phyloP scores from a whole-genome alignment of 2,888 invertebrate species.

The Amblyjoppa proteus region DNA sequence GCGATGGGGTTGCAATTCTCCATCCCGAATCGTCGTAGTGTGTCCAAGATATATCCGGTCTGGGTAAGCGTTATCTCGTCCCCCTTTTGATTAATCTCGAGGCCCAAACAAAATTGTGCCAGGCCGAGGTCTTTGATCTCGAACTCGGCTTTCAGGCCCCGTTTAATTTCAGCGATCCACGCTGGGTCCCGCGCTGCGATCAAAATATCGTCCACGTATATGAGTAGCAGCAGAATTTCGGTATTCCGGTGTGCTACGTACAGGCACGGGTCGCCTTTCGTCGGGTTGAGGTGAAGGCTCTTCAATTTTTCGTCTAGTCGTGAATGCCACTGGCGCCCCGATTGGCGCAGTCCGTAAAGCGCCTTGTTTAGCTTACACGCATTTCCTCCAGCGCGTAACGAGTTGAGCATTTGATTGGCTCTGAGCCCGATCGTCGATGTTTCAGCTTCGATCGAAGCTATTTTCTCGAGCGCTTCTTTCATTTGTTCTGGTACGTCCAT shows the following conservation, averaged over 20 bases:
- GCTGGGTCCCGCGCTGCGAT: constrained; percentile 45
- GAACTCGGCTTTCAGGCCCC: constrained; percentile 17
- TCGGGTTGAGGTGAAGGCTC: no score
- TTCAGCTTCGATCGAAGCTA: no score
- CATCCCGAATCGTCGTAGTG: constrained; percentile 5
- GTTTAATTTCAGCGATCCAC: constrained; percentile 47
- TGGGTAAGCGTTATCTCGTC: constrained; percentile 15
- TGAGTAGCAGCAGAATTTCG: not conserved
- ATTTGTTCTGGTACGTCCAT: no score
- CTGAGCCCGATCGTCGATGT: no score
- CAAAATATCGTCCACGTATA: constrained; percentile 55
- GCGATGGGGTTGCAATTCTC: not conserved
- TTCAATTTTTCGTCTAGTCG: not conserved
- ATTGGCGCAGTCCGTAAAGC: not conserved
- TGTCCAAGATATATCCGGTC: constrained; percentile 9
- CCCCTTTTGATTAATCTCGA: constrained; percentile 15
- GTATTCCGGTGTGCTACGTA: not conserved
- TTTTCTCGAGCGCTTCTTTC: no score
- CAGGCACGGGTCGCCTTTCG: constrained; percentile 21
- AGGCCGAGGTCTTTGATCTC: constrained; percentile 47
- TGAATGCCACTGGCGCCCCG: constrained; percentile 36
- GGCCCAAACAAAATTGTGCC: constrained; percentile 42
- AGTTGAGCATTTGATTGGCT: not conserved
- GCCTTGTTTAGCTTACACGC: not conserved
- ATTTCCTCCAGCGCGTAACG: not conserved